phyloP scores from a whole-genome alignment of 1,140 invertebrate genomes.

The Panonychus citri region DNA sequence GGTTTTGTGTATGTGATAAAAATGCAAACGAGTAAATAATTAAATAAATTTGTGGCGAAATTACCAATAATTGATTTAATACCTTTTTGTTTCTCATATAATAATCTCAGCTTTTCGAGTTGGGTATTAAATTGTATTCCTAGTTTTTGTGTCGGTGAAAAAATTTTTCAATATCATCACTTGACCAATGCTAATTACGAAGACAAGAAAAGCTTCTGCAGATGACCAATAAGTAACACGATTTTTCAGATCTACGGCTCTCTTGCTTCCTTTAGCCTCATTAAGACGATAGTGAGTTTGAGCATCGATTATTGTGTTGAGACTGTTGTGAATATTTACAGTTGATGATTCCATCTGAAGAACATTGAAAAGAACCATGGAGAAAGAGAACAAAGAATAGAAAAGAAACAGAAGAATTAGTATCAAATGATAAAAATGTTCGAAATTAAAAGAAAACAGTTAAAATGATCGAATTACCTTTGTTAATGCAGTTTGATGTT shows the following conservation, averaged over 20 bases:
- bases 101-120: too few species aligned
- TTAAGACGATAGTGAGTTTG: constrained; percentile 87
- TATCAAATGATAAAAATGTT: neutral
- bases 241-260: constrained; percentile 85
- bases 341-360: constrained; percentile 70
- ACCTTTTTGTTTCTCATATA: too few species aligned
- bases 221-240: constrained; percentile 78
- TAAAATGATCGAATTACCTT: constrained; percentile 37
- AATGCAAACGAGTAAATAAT: too few species aligned
- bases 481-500: constrained; percentile 64
- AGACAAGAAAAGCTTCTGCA: constrained; percentile 57
- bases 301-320: constrained; percentile 66
- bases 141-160: constrained; percentile 55
- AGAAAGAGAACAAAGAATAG: neutral
- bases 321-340: constrained; percentile 59
- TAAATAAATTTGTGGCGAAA: too few species aligned
- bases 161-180: constrained; percentile 80
- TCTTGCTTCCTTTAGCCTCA: constrained; percentile 74
- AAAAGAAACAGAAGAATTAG: neutral
- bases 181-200: constrained; percentile 62
- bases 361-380: constrained; percentile 1
- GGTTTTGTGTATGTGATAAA: too few species aligned
- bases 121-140: too few species aligned
- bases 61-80: too few species aligned
- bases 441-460: neutral